Base-by-base conservation (phyloP, 2,113 vertebrate species). In the Catharus bicknelli region DNA sequence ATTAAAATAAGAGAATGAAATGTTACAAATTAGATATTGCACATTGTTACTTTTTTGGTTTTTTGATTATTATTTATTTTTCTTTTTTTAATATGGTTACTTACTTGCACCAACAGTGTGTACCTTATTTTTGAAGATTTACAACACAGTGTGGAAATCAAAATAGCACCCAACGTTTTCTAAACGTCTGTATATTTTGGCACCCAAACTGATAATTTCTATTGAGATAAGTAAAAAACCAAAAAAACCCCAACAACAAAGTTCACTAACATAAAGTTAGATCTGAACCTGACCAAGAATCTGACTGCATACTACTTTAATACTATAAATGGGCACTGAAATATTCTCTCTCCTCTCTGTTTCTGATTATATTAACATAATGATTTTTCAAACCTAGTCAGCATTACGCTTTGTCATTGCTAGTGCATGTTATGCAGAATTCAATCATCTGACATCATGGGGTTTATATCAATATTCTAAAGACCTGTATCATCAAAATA, bases 41-140 rank as follows among this genome's bases (percentile, higher is more conserved):
- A 1, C 1, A 5, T 22, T 40, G 16, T 32, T 74, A 4, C 0
- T 1, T 13, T 59, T 36, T 47, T 51, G 11, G 0, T 75, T 66
- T 34, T 45, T 36, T 21, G 50, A 32, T 45, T 59, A 32, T 51
- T 64, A 9, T 8, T 54, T 51, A 11, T 21, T 42, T 67, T 18
- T 1, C 0, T 8, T n/a, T 74, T 77, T 72, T 38, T 26, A 59
- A n/a, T 26, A 27, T 40, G 17, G 4, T 5, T 50, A 50, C 23
- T 82, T 82, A 27, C 7, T 30, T 77, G 19, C 45, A 47, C 23
- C 10, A 50, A 5, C 17, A 72, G 10, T 7, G 47, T 7, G 5
- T 6, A 27, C 29, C 20, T 53, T 32, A 30, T 15, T 77, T 93
- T 85, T 30, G 32, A 62, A 72, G 3, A 3, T 69, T 48, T 51